Evolutionary conservation across 2,113 vertebrate species (phyloP).

Genomic region (Damaliscus lunatus): DNA sequence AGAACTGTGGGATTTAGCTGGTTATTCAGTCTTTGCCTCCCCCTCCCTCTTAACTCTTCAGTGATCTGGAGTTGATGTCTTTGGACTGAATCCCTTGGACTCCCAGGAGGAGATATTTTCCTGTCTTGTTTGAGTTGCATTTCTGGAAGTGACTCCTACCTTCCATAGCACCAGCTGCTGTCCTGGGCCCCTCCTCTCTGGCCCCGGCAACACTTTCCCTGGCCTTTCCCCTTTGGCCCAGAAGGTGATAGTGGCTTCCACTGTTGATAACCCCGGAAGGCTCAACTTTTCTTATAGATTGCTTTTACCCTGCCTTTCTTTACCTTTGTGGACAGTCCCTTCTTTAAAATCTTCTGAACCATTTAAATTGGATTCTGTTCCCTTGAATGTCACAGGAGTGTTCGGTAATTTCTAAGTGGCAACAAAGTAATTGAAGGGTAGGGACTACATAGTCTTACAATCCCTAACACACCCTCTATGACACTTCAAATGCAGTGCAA

Average conservation of each 20-base stretch:
- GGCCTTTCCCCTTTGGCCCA: neutral
- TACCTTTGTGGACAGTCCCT: neutral
- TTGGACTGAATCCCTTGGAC: neutral
- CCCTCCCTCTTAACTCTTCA: neutral
- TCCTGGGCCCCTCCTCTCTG: neutral
- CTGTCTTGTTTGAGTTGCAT: neutral
- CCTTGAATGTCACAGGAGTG: neutral
- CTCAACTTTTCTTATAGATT: neutral
- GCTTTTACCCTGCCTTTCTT: neutral
- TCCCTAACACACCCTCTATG: neutral
- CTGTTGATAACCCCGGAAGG: neutral
- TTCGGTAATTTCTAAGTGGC: neutral
- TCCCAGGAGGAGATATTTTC: neutral
- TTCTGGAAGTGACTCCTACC: neutral
- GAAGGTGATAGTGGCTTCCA: neutral
- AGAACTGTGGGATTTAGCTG: neutral
- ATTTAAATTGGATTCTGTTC: neutral
- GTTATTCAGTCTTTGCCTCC: neutral
- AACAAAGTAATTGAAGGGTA: neutral
- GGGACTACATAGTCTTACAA: neutral
- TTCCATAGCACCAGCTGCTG: rapidly evolving
- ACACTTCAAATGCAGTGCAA: neutral
- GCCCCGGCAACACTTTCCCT: too few relatives aligned
- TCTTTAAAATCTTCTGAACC: neutral
- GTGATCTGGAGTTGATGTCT: neutral